Percentiles rank a stretch among this genome's conserved stretches.
Evolutionary conservation across 2,113 vertebrate species (phyloP).

Genomic region (Erinaceus europaeus): DNA sequence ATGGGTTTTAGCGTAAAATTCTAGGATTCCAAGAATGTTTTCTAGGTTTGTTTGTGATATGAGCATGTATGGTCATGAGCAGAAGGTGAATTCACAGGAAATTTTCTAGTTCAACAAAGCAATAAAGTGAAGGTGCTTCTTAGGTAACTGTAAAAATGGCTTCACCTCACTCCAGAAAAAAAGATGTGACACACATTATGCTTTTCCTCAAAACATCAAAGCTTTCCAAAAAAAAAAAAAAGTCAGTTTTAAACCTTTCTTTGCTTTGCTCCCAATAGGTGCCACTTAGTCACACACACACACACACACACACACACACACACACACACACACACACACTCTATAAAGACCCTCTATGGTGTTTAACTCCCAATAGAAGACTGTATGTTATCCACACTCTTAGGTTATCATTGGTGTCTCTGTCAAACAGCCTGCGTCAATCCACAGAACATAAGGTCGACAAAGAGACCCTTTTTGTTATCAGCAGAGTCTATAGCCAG

Average conservation of each 20-base stretch:
- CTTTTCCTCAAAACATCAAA: neutral
- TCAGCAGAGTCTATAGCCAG: neutral
- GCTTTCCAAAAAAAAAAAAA: neutral
- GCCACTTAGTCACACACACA: neutral
- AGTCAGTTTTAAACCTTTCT: too few relatives aligned
- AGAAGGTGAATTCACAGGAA: neutral
- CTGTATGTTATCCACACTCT: neutral
- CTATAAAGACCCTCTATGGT: neutral
- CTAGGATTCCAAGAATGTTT: neutral
- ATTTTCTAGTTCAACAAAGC: neutral
- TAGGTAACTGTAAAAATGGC: neutral
- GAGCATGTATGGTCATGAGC: neutral
- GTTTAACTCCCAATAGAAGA: neutral
- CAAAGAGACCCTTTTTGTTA: neutral
- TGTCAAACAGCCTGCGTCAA: neutral
- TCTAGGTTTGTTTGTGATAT: neutral
- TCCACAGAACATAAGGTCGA: neutral
- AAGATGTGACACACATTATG: neutral
- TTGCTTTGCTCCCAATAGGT: neutral
- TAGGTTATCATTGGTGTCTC: neutral
- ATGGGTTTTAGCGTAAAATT: neutral
- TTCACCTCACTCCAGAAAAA: neutral
- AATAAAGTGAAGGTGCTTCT: neutral
- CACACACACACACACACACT: too few relatives aligned
- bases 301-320: too few relatives aligned